These are phyloP conservation scores for Taxidea taxus DNA, from an alignment of 2,113 vertebrate genomes.

Conservation along the genomic window DNA sequence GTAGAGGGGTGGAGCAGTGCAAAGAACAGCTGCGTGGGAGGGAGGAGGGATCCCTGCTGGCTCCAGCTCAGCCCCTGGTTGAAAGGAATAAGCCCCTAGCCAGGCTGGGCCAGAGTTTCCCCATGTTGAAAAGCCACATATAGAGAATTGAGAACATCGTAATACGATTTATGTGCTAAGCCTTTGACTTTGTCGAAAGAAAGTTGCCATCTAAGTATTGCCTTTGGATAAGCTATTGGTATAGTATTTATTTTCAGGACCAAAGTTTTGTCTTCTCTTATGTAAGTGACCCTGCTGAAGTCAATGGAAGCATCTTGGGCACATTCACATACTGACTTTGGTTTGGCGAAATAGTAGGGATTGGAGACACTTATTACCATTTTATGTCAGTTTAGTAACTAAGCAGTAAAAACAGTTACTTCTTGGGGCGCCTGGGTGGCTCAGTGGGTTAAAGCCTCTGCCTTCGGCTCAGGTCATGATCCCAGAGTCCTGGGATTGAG, in stretches of 20 bases:
- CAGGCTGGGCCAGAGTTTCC: not conserved
- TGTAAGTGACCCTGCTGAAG: not conserved
- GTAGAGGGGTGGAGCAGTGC: not conserved
- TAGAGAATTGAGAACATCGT: not conserved
- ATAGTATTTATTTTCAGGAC: not conserved
- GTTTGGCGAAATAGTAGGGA: not conserved
- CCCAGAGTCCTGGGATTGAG: too few relatives aligned
- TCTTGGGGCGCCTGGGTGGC: too few relatives aligned
- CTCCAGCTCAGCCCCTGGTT: not conserved
- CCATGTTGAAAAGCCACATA: constrained; percentile 21
- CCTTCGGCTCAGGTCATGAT: too few relatives aligned
- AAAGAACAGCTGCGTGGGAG: constrained; percentile 3
- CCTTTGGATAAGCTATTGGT: not conserved
- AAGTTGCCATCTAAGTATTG: constrained; percentile 19
- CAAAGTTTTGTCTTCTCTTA: constrained; percentile 5
- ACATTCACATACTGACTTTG: not conserved
- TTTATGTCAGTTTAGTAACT: constrained; percentile 15
- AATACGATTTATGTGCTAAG: not conserved
- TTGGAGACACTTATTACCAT: not conserved
- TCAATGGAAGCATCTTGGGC: not conserved
- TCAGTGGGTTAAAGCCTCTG: too few relatives aligned
- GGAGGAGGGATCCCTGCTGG: not conserved
- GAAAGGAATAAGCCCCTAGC: not conserved
- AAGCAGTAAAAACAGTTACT: not conserved
- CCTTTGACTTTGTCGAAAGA: constrained; percentile 11